phyloP scores from a whole-genome alignment of 2,113 vertebrate genomes.

The Motacilla tschutschensis region DNA sequence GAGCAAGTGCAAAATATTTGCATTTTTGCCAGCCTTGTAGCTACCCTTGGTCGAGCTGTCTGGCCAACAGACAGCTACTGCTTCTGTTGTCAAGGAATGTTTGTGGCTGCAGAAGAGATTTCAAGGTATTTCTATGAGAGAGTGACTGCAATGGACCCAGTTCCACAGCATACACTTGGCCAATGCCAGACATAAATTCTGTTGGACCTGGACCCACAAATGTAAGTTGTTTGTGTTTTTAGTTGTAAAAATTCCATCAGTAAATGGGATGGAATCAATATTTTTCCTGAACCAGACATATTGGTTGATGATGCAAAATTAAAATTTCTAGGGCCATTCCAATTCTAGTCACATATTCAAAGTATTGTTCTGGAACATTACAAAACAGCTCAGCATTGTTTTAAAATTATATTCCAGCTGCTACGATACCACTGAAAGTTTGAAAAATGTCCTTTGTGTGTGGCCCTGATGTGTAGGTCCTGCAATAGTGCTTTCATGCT shows the following conservation, averaged over 20 bases:
- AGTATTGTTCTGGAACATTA: background rate
- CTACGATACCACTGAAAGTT: background rate
- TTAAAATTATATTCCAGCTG: background rate
- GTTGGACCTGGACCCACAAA: background rate
- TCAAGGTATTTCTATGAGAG: background rate
- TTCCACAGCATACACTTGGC: background rate
- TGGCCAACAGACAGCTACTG: background rate
- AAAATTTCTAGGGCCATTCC: background rate
- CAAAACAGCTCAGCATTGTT: background rate
- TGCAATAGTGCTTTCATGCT: background rate
- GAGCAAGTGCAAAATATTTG: background rate
- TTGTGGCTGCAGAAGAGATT: background rate
- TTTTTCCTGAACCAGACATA: background rate
- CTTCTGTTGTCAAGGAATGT: background rate
- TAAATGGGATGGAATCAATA: background rate
- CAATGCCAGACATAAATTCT: background rate
- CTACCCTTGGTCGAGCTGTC: background rate
- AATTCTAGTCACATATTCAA: background rate
- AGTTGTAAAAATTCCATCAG: background rate
- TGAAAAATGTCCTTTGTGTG: background rate
- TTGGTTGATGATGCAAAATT: background rate
- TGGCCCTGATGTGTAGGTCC: background rate
- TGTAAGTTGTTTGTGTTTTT: background rate
- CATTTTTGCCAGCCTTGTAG: background rate
- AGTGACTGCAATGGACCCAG: background rate